Conservation (phyloP, 1,140 invertebrate genomes). For the Dendrolimus punctatus region DNA sequence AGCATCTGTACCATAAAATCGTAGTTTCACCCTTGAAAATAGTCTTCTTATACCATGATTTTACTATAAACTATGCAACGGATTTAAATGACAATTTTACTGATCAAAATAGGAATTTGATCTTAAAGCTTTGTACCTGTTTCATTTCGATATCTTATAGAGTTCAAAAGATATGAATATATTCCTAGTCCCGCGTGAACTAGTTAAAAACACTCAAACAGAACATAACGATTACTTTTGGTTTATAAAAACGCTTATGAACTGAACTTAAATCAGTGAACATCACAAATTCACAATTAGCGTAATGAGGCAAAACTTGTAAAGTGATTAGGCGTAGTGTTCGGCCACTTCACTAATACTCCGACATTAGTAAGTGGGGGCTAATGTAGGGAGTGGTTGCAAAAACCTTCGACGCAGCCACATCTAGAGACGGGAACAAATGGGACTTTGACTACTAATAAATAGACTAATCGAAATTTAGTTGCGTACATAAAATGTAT, state of each 20-base stretch:
- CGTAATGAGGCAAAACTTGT: conserved; percentile 21
- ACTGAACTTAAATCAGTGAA: conserved; percentile 2
- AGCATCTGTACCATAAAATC: too few species aligned
- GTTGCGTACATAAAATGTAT: neutral
- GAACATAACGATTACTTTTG: neutral
- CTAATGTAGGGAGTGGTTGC: conserved; percentile 14
- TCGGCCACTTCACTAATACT: conserved; percentile 11
- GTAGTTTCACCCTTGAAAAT: too few species aligned
- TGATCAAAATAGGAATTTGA: too few species aligned
- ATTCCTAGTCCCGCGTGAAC: too few species aligned
- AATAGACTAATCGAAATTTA: conserved; percentile 16
- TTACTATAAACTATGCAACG: too few species aligned
- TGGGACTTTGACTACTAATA: conserved; percentile 19
- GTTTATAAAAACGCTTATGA: neutral
- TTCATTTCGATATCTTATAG: too few species aligned
- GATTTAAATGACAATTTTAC: too few species aligned
- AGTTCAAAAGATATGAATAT: too few species aligned
- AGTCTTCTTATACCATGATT: too few species aligned
- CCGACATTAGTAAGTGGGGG: conserved; percentile 11
- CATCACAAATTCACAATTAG: conserved; percentile 11
- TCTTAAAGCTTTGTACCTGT: too few species aligned
- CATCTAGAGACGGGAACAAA: conserved; percentile 18
- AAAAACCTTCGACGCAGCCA: conserved; percentile 20
- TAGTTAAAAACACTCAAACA: conserved; percentile 2
- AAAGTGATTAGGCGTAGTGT: conserved; percentile 18